Percentiles rank a stretch among this genome's conserved stretches.
Conservation (phyloP, 2,888 invertebrate species). For the Ceramica pisi region DNA sequence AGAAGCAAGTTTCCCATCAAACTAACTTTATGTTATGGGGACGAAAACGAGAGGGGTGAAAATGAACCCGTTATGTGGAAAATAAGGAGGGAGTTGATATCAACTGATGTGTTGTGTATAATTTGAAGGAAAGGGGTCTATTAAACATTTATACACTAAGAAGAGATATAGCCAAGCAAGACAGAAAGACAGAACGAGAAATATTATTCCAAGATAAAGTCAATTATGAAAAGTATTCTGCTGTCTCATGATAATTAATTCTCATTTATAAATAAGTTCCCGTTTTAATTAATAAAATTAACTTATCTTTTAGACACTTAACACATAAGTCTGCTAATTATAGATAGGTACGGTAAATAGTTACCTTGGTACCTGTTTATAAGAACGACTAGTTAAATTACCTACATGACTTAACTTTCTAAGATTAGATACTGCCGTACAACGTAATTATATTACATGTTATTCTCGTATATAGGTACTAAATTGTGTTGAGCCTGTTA, state of each 20-base stretch:
- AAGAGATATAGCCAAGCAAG: conserved; percentile 9
- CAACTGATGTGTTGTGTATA: conserved; percentile 62
- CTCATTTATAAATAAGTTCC: conserved; percentile 47
- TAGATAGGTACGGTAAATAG: conserved; percentile 46
- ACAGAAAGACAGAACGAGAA: conserved; percentile 19
- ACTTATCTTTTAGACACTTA: conserved; percentile 46
- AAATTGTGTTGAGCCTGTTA: conserved; percentile 38
- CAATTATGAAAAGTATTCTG: conserved; percentile 35
- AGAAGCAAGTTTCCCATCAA: conserved; percentile 71
- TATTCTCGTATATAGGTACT: conserved; percentile 27
- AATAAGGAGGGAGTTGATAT: conserved; percentile 69
- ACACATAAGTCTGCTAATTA: conserved; percentile 51
- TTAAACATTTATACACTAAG: conserved; percentile 56
- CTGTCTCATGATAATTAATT: conserved; percentile 27
- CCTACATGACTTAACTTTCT: conserved; percentile 57
- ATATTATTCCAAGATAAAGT: conserved; percentile 25
- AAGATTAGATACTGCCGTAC: conserved; percentile 52
- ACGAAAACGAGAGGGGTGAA: conserved; percentile 72
- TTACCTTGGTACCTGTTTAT: conserved; percentile 53
- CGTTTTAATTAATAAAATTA: conserved; percentile 49
- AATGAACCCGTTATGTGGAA: conserved; percentile 79
- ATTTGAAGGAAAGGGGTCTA: conserved; percentile 56
- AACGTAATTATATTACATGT: conserved; percentile 53
- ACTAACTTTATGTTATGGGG: conserved; percentile 69
- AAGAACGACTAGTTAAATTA: conserved; percentile 44